Conservation (phyloP, 2,797 vertebrate species). For the Decapterus maruadsi region DNA sequence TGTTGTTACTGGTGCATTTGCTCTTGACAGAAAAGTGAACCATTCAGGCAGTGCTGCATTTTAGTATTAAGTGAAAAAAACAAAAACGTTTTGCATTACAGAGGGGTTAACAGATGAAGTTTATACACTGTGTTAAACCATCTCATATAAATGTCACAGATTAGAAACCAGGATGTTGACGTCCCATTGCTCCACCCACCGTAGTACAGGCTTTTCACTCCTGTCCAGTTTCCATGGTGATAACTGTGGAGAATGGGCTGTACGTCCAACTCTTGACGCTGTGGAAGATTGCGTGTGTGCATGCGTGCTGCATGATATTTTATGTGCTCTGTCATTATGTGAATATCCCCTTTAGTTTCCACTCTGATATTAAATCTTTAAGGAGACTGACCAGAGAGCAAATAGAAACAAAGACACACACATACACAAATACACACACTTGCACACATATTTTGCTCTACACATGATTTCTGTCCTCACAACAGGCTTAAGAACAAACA, state of each 20-base stretch:
- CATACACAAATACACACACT: background rate
- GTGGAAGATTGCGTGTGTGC: constrained; percentile 54
- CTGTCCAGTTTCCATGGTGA: constrained; percentile 88
- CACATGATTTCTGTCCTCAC: constrained; percentile 22
- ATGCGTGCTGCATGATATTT: constrained; percentile 42
- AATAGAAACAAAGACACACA: background rate
- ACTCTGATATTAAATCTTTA: constrained; percentile 52
- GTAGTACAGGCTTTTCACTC: constrained; percentile 71
- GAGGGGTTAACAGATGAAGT: constrained; percentile 39
- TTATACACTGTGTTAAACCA: constrained; percentile 31
- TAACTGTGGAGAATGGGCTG: constrained; percentile 82
- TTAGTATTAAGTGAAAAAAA: background rate
- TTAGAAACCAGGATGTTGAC: constrained; percentile 60
- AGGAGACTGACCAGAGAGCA: constrained; percentile 12
- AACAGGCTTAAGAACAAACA: constrained; percentile 23
- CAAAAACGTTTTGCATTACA: constrained; percentile 32
- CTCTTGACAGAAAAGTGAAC: constrained; percentile 42
- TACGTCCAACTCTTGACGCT: constrained; percentile 79
- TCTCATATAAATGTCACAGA: constrained; percentile 62
- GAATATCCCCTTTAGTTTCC: constrained; percentile 42
- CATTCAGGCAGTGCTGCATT: constrained; percentile 43
- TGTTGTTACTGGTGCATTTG: constrained; percentile 2
- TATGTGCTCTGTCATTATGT: constrained; percentile 48
- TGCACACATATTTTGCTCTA: constrained; percentile 5
- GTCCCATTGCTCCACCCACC: constrained; percentile 63